These are phyloP conservation scores for Eupithecia pulchellata DNA, from an alignment of 2,888 invertebrate genomes.

Conservation along the genomic window DNA sequence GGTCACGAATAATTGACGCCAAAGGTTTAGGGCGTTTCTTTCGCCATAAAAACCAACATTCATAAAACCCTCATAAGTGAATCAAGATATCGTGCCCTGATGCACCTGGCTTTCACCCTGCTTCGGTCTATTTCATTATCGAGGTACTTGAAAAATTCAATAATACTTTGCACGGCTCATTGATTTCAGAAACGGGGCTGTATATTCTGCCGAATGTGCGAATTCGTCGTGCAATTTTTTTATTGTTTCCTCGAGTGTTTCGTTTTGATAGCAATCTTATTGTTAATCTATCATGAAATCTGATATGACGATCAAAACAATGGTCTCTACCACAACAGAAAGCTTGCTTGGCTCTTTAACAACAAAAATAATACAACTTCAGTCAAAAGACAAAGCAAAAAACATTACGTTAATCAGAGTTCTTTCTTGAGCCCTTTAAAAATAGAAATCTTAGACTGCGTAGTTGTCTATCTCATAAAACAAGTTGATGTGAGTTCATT, in stretches of 20 bases:
- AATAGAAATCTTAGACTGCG: slow-evolving; percentile 3
- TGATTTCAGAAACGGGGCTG: slow-evolving; percentile 63
- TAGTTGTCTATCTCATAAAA: slow-evolving; percentile 13
- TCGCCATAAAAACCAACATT: slow-evolving; percentile 70
- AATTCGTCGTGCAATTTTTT: slow-evolving; percentile 62
- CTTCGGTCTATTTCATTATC: slow-evolving; percentile 58
- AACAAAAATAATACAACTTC: not conserved
- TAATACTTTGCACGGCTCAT: slow-evolving; percentile 74
- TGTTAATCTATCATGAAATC: slow-evolving; percentile 34
- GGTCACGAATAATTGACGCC: slow-evolving; percentile 82
- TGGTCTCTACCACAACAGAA: not conserved
- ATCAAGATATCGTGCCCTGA: slow-evolving; percentile 81
- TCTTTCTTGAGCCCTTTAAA: not conserved
- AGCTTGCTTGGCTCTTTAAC: not conserved
- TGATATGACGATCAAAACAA: slow-evolving; percentile 30
- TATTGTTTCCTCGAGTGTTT: slow-evolving; percentile 53
- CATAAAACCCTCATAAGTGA: slow-evolving; percentile 79
- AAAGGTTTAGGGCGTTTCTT: slow-evolving; percentile 77
- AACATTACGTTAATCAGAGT: not conserved
- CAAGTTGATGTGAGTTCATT: slow-evolving; percentile 22
- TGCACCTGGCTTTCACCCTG: slow-evolving; percentile 81
- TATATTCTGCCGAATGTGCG: slow-evolving; percentile 53
- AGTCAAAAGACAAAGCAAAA: not conserved
- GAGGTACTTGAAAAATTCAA: slow-evolving; percentile 71
- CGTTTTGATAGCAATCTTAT: slow-evolving; percentile 55